Conservation (phyloP, 2,888 invertebrate genomes). For the Papilio elwesi region DNA sequence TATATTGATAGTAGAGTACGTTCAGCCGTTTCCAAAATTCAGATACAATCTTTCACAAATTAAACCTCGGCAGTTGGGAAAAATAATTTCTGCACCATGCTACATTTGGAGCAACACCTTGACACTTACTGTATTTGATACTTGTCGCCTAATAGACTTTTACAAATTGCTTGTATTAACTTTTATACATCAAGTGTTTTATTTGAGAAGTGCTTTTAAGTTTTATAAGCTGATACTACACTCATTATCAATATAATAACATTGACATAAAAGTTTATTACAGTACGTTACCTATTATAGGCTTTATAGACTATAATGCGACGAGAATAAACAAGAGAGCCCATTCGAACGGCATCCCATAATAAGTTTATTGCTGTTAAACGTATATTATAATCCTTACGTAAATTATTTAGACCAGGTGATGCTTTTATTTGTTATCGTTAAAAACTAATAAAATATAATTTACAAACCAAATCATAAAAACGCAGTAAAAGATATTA, state of each 20-base stretch:
- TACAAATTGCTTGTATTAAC: background rate
- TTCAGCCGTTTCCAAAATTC: no score
- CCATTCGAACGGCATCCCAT: constrained; percentile 15
- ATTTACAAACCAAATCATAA: constrained; percentile 43
- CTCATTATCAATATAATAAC: background rate
- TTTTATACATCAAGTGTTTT: background rate
- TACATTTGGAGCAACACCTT: no score
- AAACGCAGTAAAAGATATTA: constrained; percentile 33
- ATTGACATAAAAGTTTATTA: constrained; percentile 20
- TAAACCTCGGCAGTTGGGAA: no score
- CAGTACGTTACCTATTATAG: constrained; percentile 14
- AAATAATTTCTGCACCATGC: no score
- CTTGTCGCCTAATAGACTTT: background rate
- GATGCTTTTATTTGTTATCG: constrained; percentile 43
- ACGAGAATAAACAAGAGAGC: constrained; percentile 30
- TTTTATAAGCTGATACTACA: constrained; percentile 8
- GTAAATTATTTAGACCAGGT: constrained; percentile 30
- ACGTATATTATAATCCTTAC: constrained; percentile 25
- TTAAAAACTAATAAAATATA: constrained; percentile 45
- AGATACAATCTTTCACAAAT: no score
- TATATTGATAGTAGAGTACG: no score
- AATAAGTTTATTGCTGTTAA: constrained; percentile 34
- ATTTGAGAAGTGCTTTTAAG: background rate
- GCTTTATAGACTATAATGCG: constrained; percentile 20
- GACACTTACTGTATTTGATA: background rate